phyloP scores from a whole-genome alignment of 2,888 invertebrate species.

The Aphidius colemani region DNA sequence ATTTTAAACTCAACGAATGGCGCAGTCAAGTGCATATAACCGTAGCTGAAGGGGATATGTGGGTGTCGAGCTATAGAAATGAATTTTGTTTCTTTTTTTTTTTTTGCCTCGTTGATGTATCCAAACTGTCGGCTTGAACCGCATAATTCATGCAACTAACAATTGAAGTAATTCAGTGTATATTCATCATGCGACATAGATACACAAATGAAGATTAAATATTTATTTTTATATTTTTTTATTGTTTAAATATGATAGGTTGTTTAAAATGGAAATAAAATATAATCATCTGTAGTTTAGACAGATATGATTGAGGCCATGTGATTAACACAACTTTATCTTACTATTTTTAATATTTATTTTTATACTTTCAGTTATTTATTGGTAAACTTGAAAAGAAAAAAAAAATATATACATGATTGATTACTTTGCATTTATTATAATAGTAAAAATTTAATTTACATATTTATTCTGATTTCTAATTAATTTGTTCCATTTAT shows the following conservation, averaged over 20 bases:
- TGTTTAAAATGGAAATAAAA: neutral
- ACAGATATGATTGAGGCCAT: slow-evolving; percentile 21
- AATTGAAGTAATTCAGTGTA: slow-evolving; percentile 29
- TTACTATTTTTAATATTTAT: neutral
- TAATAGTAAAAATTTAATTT: too few species aligned
- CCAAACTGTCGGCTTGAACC: slow-evolving; percentile 29
- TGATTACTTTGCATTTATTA: too few species aligned
- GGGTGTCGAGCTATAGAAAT: slow-evolving; percentile 38
- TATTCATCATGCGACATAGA: slow-evolving; percentile 28
- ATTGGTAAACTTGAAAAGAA: neutral
- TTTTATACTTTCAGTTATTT: neutral
- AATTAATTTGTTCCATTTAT: too few species aligned
- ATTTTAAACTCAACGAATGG: slow-evolving; percentile 25
- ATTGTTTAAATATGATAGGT: neutral
- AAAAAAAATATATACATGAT: neutral
- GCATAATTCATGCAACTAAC: slow-evolving; percentile 37
- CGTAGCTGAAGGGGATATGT: slow-evolving; percentile 32
- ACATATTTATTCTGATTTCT: too few species aligned
- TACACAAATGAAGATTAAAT: neutral
- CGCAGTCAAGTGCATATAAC: slow-evolving; percentile 31
- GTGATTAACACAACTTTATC: neutral
- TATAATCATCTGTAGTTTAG: neutral
- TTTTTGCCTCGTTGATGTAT: slow-evolving; percentile 26
- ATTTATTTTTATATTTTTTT: neutral
- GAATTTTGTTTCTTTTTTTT: slow-evolving; percentile 29